Evolutionary conservation across 2,797 vertebrate species (phyloP), one percentile per base, ranked within the genome.

Genomic region (Eidolon dupreanum): DNA sequence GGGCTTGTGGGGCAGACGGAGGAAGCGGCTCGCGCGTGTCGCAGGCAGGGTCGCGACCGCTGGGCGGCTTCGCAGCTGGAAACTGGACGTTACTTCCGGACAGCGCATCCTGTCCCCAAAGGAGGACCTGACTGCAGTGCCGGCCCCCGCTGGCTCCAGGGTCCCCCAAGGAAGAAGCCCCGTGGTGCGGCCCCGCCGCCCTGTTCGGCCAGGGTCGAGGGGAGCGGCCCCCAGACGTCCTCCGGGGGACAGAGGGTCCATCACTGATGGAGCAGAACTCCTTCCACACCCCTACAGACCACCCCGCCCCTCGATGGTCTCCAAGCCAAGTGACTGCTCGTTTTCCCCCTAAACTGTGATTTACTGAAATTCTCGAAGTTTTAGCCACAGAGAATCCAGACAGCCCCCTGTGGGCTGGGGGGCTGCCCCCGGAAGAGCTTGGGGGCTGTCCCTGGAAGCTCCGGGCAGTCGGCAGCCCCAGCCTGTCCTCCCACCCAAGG

Each of bases 41-140:
- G 8, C 41, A 43, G 41, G 41, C 41, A 9, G 7, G 41, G 41
- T 43, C 41, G 41, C 41, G 7, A 43, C 7, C 41, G 41, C 41
- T 43, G 1, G 41, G 41, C 7, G 41, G 41, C 41, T 43, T 43
- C 41, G 41, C 87, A 82, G 55, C 82, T 96, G 94, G 97, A 97
- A 96, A 74, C 33, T 55, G 68, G 46, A 66, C 84, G 74, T 96
- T 90, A 90, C 95, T 96, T 97, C 94, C 82, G 78, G 55, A 93
- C 85, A 94, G 77, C 86, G 38, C 68, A 92, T 96, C 93, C 93
- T 92, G 77, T 88, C 63, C 87, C 31, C 0, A 61, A 38, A 91
- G 78, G 88, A 66, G 59, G 53, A 84, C 63, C 59, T 65, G 41
- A 43, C 41, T 8, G 7, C 41, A 43, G 6, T 2, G 41, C 41